phyloP scores from a whole-genome alignment of 2,797 vertebrate species.

The Acrossocheilus fasciatus region DNA sequence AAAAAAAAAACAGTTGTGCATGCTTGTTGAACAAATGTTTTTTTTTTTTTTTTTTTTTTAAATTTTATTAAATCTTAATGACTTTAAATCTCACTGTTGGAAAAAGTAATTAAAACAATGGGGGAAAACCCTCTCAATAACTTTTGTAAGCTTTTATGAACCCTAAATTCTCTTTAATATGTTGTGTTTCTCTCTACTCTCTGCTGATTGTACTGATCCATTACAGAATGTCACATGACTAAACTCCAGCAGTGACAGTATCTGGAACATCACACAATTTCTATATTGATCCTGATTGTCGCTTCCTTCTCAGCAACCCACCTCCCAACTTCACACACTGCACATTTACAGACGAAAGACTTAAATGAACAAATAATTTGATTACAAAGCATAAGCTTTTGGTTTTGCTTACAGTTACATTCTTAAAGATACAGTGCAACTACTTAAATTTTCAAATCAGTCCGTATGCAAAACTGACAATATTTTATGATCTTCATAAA shows the following conservation, averaged over 20 bases:
- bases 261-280: constrained; percentile 18
- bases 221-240: constrained; percentile 11
- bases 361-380: not conserved
- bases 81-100: not conserved
- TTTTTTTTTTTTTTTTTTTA: too few species aligned
- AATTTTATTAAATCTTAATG: not conserved
- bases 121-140: not conserved
- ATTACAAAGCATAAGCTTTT: not conserved
- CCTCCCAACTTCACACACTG: constrained; percentile 6
- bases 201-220: constrained; percentile 8
- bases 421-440: not conserved
- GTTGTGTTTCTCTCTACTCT: not conserved
- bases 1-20: too few species aligned
- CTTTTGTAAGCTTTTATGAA: not conserved
- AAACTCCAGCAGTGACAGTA: not conserved
- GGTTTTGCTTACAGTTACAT: not conserved
- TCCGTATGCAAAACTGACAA: not conserved
- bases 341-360: not conserved
- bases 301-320: not conserved
- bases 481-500: not conserved
- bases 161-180: not conserved
- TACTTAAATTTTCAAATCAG: not conserved
- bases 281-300: not conserved
- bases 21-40: too few species aligned
- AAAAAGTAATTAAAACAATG: not conserved